Conservation (phyloP, 2,888 invertebrate genomes). For the Candidula unifasciata region DNA sequence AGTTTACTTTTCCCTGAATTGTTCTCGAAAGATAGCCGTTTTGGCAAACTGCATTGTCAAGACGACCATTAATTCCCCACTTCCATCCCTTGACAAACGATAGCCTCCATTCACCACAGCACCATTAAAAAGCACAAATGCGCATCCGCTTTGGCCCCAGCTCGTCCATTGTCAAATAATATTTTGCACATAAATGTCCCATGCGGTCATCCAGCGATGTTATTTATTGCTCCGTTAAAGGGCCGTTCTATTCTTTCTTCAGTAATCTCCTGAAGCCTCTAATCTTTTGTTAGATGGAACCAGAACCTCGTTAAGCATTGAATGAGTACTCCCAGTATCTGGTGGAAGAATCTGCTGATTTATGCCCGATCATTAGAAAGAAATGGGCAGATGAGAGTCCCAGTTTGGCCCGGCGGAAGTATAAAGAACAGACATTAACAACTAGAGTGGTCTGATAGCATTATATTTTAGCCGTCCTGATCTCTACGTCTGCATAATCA, state of each 20-base stretch:
- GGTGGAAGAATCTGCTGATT: conserved; percentile 30
- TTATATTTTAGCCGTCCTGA: neutral
- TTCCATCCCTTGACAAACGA: neutral
- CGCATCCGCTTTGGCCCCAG: neutral
- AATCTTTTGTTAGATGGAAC: conserved; percentile 28
- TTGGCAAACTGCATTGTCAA: neutral
- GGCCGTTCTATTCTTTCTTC: conserved; percentile 21
- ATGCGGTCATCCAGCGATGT: neutral
- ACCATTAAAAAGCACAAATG: conserved; percentile 12
- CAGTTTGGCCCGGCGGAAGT: neutral
- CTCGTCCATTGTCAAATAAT: conserved; percentile 9
- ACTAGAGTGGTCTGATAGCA: neutral
- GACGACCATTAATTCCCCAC: neutral
- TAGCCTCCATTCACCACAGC: neutral
- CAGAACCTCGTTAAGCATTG: conserved; percentile 24
- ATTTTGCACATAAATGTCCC: conserved; percentile 44
- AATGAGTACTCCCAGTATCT: conserved; percentile 19
- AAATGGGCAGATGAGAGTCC: conserved; percentile 23
- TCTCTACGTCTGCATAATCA: neutral
- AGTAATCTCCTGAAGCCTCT: conserved; percentile 17
- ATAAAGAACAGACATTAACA: neutral
- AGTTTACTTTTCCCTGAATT: neutral
- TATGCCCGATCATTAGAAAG: conserved; percentile 44
- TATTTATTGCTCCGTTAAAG: conserved; percentile 40
- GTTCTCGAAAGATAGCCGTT: neutral